Evolutionary conservation across 1,140 invertebrate species (phyloP).

Genomic region (Latrodectus geometricus): DNA sequence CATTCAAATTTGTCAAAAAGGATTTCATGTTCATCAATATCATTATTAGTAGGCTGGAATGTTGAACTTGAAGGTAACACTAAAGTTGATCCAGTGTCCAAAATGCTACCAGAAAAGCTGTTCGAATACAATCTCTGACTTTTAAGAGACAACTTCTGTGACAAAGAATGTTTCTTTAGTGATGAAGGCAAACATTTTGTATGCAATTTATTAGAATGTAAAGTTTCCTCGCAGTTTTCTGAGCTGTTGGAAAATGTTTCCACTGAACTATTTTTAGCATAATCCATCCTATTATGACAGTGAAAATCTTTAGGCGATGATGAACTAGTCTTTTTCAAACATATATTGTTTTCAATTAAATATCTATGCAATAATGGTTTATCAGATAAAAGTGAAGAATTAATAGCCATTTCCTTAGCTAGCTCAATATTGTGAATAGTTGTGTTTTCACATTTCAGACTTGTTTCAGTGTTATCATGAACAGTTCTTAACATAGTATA

Average conservation of each 20-base stretch:
- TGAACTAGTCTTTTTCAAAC: background rate
- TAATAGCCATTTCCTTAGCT: no score
- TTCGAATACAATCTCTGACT: background rate
- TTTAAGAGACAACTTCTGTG: slow-evolving; percentile 43
- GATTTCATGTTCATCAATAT: background rate
- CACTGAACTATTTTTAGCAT: no score
- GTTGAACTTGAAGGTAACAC: background rate
- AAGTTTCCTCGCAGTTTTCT: background rate
- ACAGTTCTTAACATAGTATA: no score
- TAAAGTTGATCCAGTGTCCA: background rate
- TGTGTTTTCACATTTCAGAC: no score
- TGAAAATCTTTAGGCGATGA: background rate
- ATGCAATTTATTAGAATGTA: background rate
- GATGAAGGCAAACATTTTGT: background rate
- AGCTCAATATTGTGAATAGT: no score
- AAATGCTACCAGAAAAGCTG: background rate
- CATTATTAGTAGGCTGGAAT: background rate
- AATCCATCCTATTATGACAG: background rate
- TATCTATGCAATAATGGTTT: no score
- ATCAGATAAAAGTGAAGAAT: no score
- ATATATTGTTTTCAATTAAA: background rate
- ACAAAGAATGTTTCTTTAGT: slow-evolving; percentile 7
- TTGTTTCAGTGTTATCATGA: no score
- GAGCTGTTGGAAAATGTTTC: background rate
- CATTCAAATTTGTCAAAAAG: background rate